Evolutionary conservation across 30 jellyfish, hydroid and myxozoan genomes (phyloP).

Genomic region (Clytia hemisphaerica): DNA sequence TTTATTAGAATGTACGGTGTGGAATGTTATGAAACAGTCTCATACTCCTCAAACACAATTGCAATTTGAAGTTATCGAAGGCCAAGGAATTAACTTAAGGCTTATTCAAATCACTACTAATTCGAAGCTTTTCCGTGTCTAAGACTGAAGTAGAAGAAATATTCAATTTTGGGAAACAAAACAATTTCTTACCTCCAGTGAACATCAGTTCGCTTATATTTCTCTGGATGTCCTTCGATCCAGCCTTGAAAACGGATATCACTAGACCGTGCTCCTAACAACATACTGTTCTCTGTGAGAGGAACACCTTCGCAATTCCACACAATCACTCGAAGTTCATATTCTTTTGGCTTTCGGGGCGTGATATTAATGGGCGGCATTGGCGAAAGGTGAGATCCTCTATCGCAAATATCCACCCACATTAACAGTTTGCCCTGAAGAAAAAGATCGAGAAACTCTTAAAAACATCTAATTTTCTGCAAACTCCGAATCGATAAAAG

Average conservation of each 20-base stretch:
- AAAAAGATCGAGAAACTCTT: not conserved
- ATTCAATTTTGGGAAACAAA: no score
- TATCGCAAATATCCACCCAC: constrained; percentile 89
- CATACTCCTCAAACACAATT: no score
- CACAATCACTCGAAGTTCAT: constrained; percentile 81
- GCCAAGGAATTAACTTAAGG: no score
- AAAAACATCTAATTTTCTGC: not conserved
- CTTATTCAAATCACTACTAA: no score
- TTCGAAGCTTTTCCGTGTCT: no score
- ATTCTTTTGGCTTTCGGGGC: constrained; percentile 76
- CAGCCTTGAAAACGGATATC: constrained; percentile 84
- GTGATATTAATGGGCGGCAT: constrained; percentile 83
- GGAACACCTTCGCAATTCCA: constrained; percentile 87
- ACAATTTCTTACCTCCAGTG: constrained; percentile 64
- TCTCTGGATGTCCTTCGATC: constrained; percentile 70
- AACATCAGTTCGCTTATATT: constrained; percentile 81
- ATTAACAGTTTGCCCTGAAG: constrained; percentile 62
- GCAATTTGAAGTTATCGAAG: no score
- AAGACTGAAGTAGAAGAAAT: not conserved
- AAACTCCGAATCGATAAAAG: not conserved
- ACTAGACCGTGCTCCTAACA: constrained; percentile 72
- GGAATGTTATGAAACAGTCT: no score
- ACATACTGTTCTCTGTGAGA: constrained; percentile 56
- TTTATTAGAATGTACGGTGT: no score
- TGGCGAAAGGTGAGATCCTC: constrained; percentile 46